Conservation (phyloP, 2,113 vertebrate genomes). For the Erythrocebus patas region DNA sequence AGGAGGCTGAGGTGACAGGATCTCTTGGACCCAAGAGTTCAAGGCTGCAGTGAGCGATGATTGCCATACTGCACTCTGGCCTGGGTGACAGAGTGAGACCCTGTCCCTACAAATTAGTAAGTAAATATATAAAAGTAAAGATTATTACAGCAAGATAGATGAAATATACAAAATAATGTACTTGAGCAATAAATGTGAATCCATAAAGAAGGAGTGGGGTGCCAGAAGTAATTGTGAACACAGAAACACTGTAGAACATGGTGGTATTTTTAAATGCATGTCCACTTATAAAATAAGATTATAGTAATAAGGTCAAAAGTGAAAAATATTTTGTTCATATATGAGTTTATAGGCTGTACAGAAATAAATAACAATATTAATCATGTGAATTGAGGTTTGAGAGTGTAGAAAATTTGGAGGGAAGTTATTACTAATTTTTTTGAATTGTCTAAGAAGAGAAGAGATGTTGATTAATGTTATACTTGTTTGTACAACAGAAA, state of each 20-base stretch:
- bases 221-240: background rate
- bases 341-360: background rate
- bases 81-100: too few relatives aligned
- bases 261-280: background rate
- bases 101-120: too few relatives aligned
- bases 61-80: too few relatives aligned
- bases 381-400: background rate
- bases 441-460: background rate
- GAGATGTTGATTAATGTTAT: background rate
- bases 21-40: too few relatives aligned
- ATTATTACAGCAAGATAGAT: background rate
- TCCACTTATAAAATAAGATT: background rate
- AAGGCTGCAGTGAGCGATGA: too few relatives aligned
- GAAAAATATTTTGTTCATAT: too few relatives aligned
- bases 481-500: background rate
- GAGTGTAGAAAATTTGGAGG: background rate
- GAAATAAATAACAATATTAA: background rate
- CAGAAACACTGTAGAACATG: background rate
- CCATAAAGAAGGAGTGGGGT: background rate
- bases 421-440: background rate
- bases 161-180: background rate
- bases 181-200: background rate
- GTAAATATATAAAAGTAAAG: too few relatives aligned
- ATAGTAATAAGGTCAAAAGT: background rate
- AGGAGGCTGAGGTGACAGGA: too few relatives aligned